These are phyloP conservation scores for Nixonia krombeini DNA, from an alignment of 1,140 invertebrate genomes.

Conservation along the genomic window DNA sequence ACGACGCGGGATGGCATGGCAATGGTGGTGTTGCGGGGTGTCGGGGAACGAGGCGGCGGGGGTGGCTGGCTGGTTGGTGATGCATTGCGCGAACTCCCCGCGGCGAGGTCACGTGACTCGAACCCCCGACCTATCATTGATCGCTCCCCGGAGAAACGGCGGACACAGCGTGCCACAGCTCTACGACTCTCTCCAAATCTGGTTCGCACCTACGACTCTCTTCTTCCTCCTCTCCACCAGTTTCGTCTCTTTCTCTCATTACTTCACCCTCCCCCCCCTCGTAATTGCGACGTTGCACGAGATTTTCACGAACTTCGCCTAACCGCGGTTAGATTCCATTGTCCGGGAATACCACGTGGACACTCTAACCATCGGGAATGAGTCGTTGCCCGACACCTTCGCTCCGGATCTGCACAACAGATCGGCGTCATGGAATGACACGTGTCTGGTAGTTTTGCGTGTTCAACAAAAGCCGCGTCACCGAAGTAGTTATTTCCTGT, in stretches of 20 bases:
- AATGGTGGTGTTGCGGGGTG: constrained; percentile 49
- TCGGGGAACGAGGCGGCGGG: constrained; percentile 28
- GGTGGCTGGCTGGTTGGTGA: constrained; percentile 65
- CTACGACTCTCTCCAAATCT: constrained; percentile 16
- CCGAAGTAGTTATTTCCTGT: constrained; percentile 34
- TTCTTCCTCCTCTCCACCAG: not conserved
- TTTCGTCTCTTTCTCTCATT: constrained; percentile 5
- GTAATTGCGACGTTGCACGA: constrained; percentile 37
- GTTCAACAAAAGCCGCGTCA: constrained; percentile 25
- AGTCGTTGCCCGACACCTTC: too few species aligned
- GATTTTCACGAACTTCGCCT: too few species aligned
- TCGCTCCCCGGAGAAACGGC: constrained; percentile 69
- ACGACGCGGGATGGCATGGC: constrained; percentile 37
- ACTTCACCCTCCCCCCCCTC: too few species aligned
- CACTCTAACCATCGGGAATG: too few species aligned
- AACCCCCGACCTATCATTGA: constrained; percentile 69
- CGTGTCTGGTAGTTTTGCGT: constrained; percentile 15
- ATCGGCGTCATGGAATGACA: too few species aligned
- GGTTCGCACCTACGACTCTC: constrained; percentile 38
- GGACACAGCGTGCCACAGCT: constrained; percentile 60
- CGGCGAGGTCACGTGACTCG: constrained; percentile 68
- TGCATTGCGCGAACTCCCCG: constrained; percentile 71
- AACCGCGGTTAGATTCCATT: too few species aligned
- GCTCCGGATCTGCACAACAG: too few species aligned
- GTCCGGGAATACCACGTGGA: too few species aligned